These are phyloP conservation scores for Sphaerodactylus townsendi DNA, from an alignment of 2,113 vertebrate species.

Conservation along the genomic window DNA sequence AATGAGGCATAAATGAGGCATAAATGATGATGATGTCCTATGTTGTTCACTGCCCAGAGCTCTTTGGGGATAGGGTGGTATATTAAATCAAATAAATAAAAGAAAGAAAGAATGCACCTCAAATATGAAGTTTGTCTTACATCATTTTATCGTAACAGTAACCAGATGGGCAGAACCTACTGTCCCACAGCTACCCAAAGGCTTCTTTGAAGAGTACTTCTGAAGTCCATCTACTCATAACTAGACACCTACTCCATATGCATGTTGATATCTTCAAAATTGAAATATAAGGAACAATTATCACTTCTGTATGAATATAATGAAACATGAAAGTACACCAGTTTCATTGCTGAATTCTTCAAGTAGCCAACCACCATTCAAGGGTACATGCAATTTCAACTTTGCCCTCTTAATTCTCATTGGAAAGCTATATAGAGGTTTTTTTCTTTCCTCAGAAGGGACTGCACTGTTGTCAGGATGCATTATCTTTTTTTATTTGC, in stretches of 20 bases:
- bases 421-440: background rate
- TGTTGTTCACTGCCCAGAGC: no score
- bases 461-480: conserved; percentile 5
- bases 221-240: background rate
- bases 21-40: no score
- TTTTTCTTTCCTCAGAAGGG: background rate
- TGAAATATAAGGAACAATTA: background rate
- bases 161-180: no score
- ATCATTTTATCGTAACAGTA: background rate
- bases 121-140: background rate
- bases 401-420: background rate
- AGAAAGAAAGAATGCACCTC: background rate
- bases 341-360: rapidly evolving
- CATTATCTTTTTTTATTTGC: conserved; percentile 5
- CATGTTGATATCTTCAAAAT: background rate
- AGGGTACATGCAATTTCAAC: background rate
- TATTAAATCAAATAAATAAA: no score
- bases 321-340: rapidly evolving
- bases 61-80: no score
- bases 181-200: background rate
- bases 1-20: no score
- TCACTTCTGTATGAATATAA: background rate
- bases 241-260: background rate
- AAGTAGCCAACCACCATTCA: conserved; percentile 8
- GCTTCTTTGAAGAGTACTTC: background rate